Evolutionary conservation across 2,113 vertebrate species (phyloP), one percentile per base, ranked within the genome.

Genomic region (Calcarius ornatus): DNA sequence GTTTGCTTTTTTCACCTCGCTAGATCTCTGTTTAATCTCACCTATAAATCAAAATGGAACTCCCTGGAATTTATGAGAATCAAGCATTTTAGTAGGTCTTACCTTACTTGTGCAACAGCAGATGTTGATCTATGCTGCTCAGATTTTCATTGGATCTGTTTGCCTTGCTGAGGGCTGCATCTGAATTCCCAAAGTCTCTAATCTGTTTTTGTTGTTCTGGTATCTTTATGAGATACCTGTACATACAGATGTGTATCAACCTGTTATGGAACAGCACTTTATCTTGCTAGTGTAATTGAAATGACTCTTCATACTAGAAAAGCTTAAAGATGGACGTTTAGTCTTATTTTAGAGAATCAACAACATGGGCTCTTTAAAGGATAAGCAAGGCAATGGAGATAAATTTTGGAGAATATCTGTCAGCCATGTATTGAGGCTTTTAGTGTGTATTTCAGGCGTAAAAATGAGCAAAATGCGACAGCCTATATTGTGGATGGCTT

Each of bases 1-100:
- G 11, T 75, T 88, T 76, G 77, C 31, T 82, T 69, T 84, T 87
- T 96, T 85, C 28, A 86, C n/a, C 37, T 76, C 13, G 16, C 48
- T 75, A 54, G 51, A 51, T 72, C 56, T 86, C 73, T 94, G 61
- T 91, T 84, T 81, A 91, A 45, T 94, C 40, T 95, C 59, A 76
- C 43, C 43, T 87, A 40, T 69, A 81, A 72, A 81, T 91, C 90
- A 94, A 87, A 94, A 59, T 10, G 53, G 66, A 88, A 56, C 82
- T 92, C 56, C 69, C 19, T 20, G 37, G 63, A 89, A 72, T 78
- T 92, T 27, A 43, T 14, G 28, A 85, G 77, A 64, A 90, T 10
- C 18, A 78, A 64, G 48, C 60, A 40, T 88, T 72, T 86, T 51
- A 69, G 31, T 28, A 61, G 87, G 53, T 37, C 63, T 90, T 88